Evolutionary conservation across 2,797 vertebrate genomes (phyloP).

Genomic region (Philypnodon macrostomus): DNA sequence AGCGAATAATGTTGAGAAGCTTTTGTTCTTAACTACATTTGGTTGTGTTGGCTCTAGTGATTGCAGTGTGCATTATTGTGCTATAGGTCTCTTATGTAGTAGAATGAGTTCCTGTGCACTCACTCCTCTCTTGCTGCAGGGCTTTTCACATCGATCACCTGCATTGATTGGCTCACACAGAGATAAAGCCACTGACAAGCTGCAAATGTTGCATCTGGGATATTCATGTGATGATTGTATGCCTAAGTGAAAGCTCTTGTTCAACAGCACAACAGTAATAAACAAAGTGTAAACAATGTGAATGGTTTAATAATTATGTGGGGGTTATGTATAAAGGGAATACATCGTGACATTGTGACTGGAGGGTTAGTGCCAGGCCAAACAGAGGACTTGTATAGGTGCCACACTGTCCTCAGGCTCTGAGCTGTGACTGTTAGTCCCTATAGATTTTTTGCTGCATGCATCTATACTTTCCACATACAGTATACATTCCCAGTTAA

Average conservation of each 20-base stretch:
- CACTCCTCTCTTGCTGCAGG: conserved; percentile 26
- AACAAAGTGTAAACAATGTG: background rate
- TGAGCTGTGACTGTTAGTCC: background rate
- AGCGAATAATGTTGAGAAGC: too few relatives aligned
- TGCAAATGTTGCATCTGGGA: conserved; percentile 37
- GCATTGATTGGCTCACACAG: conserved; percentile 50
- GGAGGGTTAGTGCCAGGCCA: background rate
- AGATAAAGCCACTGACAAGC: conserved; percentile 44
- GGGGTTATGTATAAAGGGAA: too few relatives aligned
- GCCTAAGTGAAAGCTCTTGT: conserved; percentile 15
- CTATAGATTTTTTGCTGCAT: background rate
- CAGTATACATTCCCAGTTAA: too few relatives aligned
- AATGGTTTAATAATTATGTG: too few relatives aligned
- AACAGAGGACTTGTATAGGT: background rate
- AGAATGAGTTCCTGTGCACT: conserved; percentile 25
- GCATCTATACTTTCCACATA: background rate
- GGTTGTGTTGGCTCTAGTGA: conserved; percentile 2
- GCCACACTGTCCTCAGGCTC: background rate
- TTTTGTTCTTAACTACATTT: conserved; percentile 8
- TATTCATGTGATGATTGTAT: conserved; percentile 27
- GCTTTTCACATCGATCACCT: conserved; percentile 49
- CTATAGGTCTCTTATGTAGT: conserved; percentile 18
- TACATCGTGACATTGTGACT: background rate
- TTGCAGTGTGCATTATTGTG: conserved; percentile 6
- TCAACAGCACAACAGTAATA: background rate